phyloP scores from a whole-genome alignment of 2,888 invertebrate genomes.

The Aspidiotus rigidus region DNA sequence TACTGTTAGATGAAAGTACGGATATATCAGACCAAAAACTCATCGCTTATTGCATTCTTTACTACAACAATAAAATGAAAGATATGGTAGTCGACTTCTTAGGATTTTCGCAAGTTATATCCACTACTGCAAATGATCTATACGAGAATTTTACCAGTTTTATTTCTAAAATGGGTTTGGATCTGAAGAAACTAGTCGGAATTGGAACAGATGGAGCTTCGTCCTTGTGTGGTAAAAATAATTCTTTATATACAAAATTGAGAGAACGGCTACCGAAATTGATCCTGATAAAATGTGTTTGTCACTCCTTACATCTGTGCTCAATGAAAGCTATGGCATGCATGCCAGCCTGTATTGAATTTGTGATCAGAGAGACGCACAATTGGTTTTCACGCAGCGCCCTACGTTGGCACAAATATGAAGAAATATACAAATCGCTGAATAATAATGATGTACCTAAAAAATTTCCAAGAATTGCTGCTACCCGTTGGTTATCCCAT shows the following conservation, averaged over 20 bases:
- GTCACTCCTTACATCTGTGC: constrained; percentile 39
- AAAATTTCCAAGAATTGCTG: constrained; percentile 33
- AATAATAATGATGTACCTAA: constrained; percentile 34
- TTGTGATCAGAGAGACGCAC: constrained; percentile 39
- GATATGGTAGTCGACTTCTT: constrained; percentile 38
- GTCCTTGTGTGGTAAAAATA: constrained; percentile 37
- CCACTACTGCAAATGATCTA: constrained; percentile 35
- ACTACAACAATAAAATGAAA: constrained; percentile 36
- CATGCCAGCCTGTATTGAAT: constrained; percentile 38
- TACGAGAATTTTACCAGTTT: constrained; percentile 30
- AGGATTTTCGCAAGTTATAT: constrained; percentile 36
- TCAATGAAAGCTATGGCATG: constrained; percentile 38
- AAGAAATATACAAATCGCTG: constrained; percentile 36
- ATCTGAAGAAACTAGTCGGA: constrained; percentile 36
- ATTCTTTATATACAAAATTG: constrained; percentile 35
- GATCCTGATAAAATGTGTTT: constrained; percentile 38
- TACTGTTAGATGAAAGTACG: constrained; percentile 38
- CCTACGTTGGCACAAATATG: constrained; percentile 34
- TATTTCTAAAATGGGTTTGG: constrained; percentile 24
- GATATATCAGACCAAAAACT: constrained; percentile 38
- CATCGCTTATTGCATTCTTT: constrained; percentile 38
- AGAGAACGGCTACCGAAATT: constrained; percentile 36
- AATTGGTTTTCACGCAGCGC: constrained; percentile 39
- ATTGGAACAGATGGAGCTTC: constrained; percentile 40
- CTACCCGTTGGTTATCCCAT: constrained; percentile 39